Percentiles rank a stretch among this genome's conserved stretches.
Conservation (phyloP, 2,888 invertebrate genomes). For the Ochropleura plecta region DNA sequence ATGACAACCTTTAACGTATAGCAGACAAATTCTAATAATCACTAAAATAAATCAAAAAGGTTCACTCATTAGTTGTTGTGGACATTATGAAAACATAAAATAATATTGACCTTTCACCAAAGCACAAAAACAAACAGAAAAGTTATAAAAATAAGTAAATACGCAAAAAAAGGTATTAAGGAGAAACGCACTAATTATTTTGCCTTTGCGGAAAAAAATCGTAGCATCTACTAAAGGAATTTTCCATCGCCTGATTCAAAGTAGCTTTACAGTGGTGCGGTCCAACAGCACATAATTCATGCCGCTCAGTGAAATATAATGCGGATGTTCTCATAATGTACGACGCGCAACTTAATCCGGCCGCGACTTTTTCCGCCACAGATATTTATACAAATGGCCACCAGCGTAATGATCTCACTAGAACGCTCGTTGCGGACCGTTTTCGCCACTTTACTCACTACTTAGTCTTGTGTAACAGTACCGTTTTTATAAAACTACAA, state of each 20-base stretch:
- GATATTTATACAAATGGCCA: slow-evolving; percentile 81
- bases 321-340: slow-evolving; percentile 88
- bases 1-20: background rate
- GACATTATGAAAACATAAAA: slow-evolving; percentile 2
- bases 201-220: slow-evolving; percentile 61
- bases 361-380: slow-evolving; percentile 82
- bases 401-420: slow-evolving; percentile 73
- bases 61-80: slow-evolving; percentile 11
- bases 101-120: slow-evolving; percentile 4
- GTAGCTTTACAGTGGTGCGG: slow-evolving; percentile 81
- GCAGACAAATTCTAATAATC: slow-evolving; percentile 5
- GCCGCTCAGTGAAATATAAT: slow-evolving; percentile 87
- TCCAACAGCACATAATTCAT: slow-evolving; percentile 85
- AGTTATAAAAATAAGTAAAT: slow-evolving; percentile 27
- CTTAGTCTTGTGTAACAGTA: slow-evolving; percentile 53
- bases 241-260: slow-evolving; percentile 80
- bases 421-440: slow-evolving; percentile 69
- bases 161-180: slow-evolving; percentile 52
- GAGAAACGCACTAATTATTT: slow-evolving; percentile 55
- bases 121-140: slow-evolving; percentile 1
- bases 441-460: slow-evolving; percentile 64
- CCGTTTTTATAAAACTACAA: slow-evolving; percentile 54
- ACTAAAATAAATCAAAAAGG: slow-evolving; percentile 26
- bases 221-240: slow-evolving; percentile 70
- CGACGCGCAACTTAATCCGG: slow-evolving; percentile 87